A percentile compares a stretch with the other conserved stretches of the same genome.
Evolutionary conservation across 23 tunicate genomes (phyloP).

Genomic region (Ascidia mentula): DNA sequence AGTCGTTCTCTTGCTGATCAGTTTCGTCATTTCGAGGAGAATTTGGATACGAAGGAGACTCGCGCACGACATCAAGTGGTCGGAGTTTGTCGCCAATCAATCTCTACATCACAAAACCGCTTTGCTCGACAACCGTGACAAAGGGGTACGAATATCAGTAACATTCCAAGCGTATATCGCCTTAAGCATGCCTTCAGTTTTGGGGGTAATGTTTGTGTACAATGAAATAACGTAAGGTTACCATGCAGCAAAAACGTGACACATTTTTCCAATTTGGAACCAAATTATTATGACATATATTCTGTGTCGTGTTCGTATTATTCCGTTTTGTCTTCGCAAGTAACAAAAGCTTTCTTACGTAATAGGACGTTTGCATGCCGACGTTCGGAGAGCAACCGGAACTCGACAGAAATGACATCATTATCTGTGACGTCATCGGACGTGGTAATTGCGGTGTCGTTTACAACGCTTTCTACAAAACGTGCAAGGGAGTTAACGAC

Average conservation of each 20-base stretch:
- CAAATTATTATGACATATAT: no score
- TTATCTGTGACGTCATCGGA: conserved; percentile 47
- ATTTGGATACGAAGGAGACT: neutral
- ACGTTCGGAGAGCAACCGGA: conserved; percentile 81
- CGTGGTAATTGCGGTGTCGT: conserved; percentile 83
- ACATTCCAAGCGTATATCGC: no score
- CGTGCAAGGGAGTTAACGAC: neutral
- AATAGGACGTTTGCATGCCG: conserved; percentile 12
- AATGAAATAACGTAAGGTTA: no score
- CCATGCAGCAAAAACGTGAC: no score
- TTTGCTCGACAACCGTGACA: neutral
- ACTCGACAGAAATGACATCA: conserved; percentile 34
- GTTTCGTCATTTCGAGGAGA: neutral
- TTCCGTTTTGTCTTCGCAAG: no score
- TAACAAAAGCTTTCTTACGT: neutral
- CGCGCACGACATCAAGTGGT: neutral
- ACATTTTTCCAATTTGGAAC: no score
- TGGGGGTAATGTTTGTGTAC: no score
- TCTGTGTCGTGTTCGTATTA: no score
- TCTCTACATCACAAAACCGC: neutral
- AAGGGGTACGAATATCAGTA: no score
- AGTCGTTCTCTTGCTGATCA: neutral
- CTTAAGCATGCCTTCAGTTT: no score
- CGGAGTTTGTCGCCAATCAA: neutral
- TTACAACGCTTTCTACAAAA: conserved; percentile 26